These are phyloP conservation scores for Apotomis betuletana DNA, from an alignment of 2,888 invertebrate species.

Conservation along the genomic window DNA sequence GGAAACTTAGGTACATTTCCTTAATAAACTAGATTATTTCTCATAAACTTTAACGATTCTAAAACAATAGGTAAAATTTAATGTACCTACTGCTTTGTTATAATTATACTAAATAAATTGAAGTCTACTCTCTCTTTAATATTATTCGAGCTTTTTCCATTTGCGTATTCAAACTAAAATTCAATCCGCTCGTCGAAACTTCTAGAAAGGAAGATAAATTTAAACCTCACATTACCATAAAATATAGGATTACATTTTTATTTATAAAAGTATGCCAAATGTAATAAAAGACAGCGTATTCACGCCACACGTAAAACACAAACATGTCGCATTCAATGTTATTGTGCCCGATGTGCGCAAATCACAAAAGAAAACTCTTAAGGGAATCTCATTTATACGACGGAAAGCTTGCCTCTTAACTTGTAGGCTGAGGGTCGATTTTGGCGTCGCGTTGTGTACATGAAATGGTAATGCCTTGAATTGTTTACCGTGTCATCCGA, in stretches of 20 bases:
- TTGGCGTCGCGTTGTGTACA: background rate
- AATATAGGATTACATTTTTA: slow-evolving; percentile 8
- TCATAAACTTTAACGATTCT: too few species aligned
- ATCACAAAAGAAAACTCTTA: slow-evolving; percentile 23
- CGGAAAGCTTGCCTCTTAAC: background rate
- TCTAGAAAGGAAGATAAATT: background rate
- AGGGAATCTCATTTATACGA: slow-evolving; percentile 14
- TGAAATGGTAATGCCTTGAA: slow-evolving; percentile 19
- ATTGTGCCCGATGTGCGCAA: slow-evolving; percentile 2
- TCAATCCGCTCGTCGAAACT: background rate
- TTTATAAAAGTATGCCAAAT: background rate
- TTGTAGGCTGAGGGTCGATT: background rate
- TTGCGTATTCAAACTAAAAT: background rate
- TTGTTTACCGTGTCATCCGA: slow-evolving; percentile 7
- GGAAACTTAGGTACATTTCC: too few species aligned
- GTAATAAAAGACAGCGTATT: slow-evolving; percentile 9
- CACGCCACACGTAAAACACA: slow-evolving; percentile 8
- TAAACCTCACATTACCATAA: background rate
- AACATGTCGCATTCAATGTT: slow-evolving; percentile 15
- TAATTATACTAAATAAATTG: too few species aligned
- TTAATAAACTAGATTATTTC: too few species aligned
- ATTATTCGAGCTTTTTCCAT: background rate
- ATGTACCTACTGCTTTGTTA: too few species aligned
- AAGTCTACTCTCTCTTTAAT: too few species aligned
- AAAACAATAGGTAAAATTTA: too few species aligned